Percentiles rank a stretch among this genome's conserved stretches.
Evolutionary conservation across 2,888 invertebrate species (phyloP).

Genomic region (Halocaridina rubra): DNA sequence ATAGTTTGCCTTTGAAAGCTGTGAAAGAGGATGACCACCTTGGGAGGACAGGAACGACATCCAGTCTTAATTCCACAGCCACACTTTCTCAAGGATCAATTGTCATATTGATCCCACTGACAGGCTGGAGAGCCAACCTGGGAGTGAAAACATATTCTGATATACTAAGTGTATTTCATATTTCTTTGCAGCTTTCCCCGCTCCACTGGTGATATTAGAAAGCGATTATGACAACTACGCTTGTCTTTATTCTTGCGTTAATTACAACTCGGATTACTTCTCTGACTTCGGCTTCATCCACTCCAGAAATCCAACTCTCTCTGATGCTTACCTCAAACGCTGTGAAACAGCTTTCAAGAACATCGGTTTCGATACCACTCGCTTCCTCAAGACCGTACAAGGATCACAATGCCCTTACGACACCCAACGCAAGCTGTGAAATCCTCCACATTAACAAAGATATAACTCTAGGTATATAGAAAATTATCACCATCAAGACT

Average conservation of each 20-base stretch:
- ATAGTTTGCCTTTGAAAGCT: too few relatives aligned
- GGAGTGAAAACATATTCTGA: too few relatives aligned
- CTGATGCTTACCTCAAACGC: neutral
- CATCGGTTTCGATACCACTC: conserved; percentile 16
- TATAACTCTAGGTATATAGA: neutral
- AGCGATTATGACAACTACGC: conserved; percentile 28
- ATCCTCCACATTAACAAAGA: too few relatives aligned
- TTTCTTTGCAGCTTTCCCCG: neutral
- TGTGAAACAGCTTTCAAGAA: conserved; percentile 18
- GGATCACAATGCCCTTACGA: conserved; percentile 19
- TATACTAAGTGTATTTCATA: too few relatives aligned
- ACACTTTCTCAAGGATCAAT: too few relatives aligned
- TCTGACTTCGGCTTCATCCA: conserved; percentile 24
- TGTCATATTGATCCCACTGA: too few relatives aligned
- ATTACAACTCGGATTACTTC: conserved; percentile 11
- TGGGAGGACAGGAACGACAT: too few relatives aligned
- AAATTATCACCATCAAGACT: too few relatives aligned
- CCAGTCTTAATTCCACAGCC: too few relatives aligned
- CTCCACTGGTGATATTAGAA: conserved; percentile 10
- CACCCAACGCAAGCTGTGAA: neutral
- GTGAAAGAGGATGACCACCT: too few relatives aligned
- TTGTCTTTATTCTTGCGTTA: conserved; percentile 21
- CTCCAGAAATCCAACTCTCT: neutral
- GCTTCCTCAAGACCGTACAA: conserved; percentile 2
- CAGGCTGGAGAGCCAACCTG: too few relatives aligned